phyloP scores from a whole-genome alignment of 1,140 invertebrate genomes.

The Drosophila equinoxialis region DNA sequence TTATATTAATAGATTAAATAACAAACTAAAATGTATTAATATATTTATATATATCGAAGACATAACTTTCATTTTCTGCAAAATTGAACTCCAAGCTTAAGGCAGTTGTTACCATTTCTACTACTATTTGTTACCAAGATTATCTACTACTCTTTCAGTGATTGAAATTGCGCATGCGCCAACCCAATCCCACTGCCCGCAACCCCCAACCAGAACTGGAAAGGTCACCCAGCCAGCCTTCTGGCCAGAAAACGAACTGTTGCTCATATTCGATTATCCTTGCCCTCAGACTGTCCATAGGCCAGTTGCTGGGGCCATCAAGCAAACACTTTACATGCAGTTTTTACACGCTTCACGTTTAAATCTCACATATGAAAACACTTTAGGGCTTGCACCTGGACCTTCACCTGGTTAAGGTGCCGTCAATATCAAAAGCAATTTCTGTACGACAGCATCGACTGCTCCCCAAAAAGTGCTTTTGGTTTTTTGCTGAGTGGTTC shows the following conservation, averaged over 20 bases:
- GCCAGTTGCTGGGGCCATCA: conserved; percentile 13
- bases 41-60: too few relatives aligned
- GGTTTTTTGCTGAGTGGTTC: conserved; percentile 9
- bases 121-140: background rate
- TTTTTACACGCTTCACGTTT: conserved; percentile 48
- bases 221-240: conserved; percentile 17
- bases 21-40: too few relatives aligned
- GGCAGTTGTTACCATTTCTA: background rate
- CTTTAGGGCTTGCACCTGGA: conserved; percentile 43
- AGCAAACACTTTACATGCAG: conserved; percentile 57
- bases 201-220: conserved; percentile 33
- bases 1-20: too few relatives aligned
- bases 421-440: conserved; percentile 52
- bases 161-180: conserved; percentile 44
- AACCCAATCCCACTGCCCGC: background rate
- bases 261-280: conserved; percentile 47
- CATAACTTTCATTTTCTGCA: too few relatives aligned
- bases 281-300: background rate
- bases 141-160: conserved; percentile 1
- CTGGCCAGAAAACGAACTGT: conserved; percentile 66
- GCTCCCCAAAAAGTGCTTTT: conserved; percentile 40
- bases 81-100: background rate
- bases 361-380: conserved; percentile 60
- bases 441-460: background rate
- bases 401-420: conserved; percentile 12